Evolutionary conservation across 2,888 invertebrate species (phyloP).

Genomic region (Troilus luridus): DNA sequence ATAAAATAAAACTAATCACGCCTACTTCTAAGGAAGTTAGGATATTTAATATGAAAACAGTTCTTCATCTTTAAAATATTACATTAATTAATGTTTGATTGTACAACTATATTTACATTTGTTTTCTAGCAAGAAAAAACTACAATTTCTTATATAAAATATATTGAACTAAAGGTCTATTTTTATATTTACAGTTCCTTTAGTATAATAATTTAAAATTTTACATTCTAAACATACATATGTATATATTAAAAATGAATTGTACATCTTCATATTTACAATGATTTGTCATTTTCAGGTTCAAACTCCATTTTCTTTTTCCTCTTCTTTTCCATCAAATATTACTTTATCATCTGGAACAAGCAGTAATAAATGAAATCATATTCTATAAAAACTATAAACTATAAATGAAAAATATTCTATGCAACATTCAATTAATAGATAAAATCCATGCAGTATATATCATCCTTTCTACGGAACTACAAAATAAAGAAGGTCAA

Average conservation of each 20-base stretch:
- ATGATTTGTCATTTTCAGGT: slow-evolving; percentile 38
- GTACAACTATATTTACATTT: slow-evolving; percentile 26
- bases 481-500: too few species aligned
- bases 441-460: too few species aligned
- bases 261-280: slow-evolving; percentile 47
- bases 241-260: background rate
- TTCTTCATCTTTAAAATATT: background rate
- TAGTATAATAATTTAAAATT: slow-evolving; percentile 20
- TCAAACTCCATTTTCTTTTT: slow-evolving; percentile 57
- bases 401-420: too few species aligned
- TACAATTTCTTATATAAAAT: background rate
- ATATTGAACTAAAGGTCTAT: slow-evolving; percentile 32
- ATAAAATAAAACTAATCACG: background rate
- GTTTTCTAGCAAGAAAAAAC: slow-evolving; percentile 1
- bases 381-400: too few species aligned
- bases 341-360: slow-evolving; percentile 53
- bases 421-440: too few species aligned
- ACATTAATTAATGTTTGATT: background rate
- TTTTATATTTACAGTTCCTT: slow-evolving; percentile 37
- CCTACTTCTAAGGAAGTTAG: background rate
- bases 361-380: background rate
- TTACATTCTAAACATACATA: background rate
- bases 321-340: slow-evolving; percentile 48
- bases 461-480: too few species aligned
- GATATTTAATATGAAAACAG: background rate